Conservation (phyloP, 2,888 invertebrate species). For the Entomobrya proxima region DNA sequence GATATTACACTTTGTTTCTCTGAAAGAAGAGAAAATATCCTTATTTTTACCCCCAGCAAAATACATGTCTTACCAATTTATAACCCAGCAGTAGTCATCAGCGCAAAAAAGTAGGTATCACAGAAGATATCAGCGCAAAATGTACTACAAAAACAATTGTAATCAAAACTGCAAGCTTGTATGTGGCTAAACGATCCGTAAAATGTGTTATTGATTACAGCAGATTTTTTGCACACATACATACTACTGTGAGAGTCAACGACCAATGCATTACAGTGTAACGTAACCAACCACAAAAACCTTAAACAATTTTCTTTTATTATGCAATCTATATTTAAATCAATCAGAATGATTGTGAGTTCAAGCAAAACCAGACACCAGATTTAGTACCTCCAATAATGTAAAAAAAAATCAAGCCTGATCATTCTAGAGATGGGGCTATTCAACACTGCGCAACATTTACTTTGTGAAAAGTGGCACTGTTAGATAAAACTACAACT, state of each 20-base stretch:
- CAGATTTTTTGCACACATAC: background rate
- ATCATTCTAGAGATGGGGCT: background rate
- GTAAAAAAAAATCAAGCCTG: background rate
- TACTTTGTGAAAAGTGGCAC: background rate
- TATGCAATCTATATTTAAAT: slow-evolving; percentile 19
- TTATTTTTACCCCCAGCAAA: background rate
- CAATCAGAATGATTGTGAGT: slow-evolving; percentile 12
- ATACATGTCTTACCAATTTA: background rate
- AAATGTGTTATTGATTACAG: slow-evolving; percentile 4
- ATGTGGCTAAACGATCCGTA: background rate
- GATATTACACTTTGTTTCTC: no score
- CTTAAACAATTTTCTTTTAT: background rate
- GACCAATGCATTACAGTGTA: background rate
- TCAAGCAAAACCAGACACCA: background rate
- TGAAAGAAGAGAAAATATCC: no score
- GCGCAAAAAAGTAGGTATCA: background rate
- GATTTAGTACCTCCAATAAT: background rate
- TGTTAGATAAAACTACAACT: background rate
- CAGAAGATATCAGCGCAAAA: background rate
- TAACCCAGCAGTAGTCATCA: background rate
- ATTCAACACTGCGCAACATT: background rate
- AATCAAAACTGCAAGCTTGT: background rate
- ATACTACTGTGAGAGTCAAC: no score
- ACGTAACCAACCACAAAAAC: background rate
- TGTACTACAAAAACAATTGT: background rate